phyloP scores from a whole-genome alignment of 1,140 invertebrate species.

The Drosophila saltans region DNA sequence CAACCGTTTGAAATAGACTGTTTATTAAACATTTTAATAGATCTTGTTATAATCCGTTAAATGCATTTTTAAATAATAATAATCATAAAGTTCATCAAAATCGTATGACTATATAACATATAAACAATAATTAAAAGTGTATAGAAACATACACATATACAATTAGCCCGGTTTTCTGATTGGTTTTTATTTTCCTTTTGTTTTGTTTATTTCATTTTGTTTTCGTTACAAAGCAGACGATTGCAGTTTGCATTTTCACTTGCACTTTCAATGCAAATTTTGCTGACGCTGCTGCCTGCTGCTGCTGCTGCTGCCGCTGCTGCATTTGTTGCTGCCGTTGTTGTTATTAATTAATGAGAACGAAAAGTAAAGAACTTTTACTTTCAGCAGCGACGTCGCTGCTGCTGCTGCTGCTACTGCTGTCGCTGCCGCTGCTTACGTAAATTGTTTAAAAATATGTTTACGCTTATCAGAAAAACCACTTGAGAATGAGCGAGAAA shows the following conservation, averaged over 20 bases:
- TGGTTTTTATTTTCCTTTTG: slow-evolving; percentile 7
- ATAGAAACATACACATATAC: background rate
- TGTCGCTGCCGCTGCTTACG: slow-evolving; percentile 54
- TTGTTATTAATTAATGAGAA: slow-evolving; percentile 71
- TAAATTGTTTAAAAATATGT: slow-evolving; percentile 69
- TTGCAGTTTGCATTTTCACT: slow-evolving; percentile 74
- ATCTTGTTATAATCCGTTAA: background rate
- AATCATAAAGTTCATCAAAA: background rate
- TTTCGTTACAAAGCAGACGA: slow-evolving; percentile 53
- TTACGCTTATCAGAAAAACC: slow-evolving; percentile 64
- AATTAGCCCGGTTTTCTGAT: background rate
- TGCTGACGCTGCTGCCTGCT: slow-evolving; percentile 35
- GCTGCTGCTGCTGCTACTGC: slow-evolving; percentile 10
- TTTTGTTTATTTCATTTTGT: slow-evolving; percentile 37
- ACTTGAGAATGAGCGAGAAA: slow-evolving; percentile 31
- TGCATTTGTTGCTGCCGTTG: slow-evolving; percentile 17
- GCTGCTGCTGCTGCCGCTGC: slow-evolving; percentile 11
- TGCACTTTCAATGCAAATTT: slow-evolving; percentile 77
- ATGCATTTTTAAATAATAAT: background rate
- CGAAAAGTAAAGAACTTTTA: slow-evolving; percentile 66
- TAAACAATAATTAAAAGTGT: slow-evolving; percentile 17
- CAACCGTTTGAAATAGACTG: background rate
- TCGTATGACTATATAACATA: slow-evolving; percentile 3
- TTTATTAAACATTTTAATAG: background rate
- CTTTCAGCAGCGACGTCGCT: slow-evolving; percentile 48